Conservation (phyloP, 2,113 vertebrate species). For the Tachycineta bicolor region DNA sequence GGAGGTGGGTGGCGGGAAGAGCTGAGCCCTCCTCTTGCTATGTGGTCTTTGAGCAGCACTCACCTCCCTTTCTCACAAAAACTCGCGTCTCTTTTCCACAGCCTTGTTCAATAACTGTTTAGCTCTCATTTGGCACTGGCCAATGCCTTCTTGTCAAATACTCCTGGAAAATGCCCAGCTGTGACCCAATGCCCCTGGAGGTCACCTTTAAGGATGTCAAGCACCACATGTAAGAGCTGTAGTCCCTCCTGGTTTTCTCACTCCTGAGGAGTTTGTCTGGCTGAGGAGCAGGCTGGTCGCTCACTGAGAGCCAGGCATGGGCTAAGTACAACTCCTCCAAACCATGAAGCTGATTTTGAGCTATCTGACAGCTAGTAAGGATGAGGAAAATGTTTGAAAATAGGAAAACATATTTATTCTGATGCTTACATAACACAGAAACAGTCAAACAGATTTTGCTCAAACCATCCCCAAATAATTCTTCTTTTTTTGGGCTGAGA, state of each 20-base stretch:
- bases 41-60: background rate
- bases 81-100: background rate
- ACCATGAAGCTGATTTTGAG: slow-evolving; percentile 25
- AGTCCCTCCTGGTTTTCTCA: background rate
- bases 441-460: slow-evolving; percentile 56
- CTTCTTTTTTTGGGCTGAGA: slow-evolving; percentile 49
- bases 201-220: background rate
- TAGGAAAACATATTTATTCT: slow-evolving; percentile 63
- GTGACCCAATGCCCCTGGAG: background rate
- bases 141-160: background rate
- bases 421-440: slow-evolving; percentile 66
- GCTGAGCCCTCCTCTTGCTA: background rate
- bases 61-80: background rate
- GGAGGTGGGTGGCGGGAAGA: background rate
- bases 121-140: background rate
- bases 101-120: background rate
- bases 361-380: slow-evolving; percentile 21
- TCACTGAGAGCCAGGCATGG: background rate
- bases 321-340: slow-evolving; percentile 9
- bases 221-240: background rate
- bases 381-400: slow-evolving; percentile 42
- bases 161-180: background rate
- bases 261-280: background rate
- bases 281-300: background rate
- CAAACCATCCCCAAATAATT: slow-evolving; percentile 64